These are phyloP conservation scores for Anolis carolinensis DNA, from an alignment of 2,113 vertebrate genomes.

Conservation along the genomic window DNA sequence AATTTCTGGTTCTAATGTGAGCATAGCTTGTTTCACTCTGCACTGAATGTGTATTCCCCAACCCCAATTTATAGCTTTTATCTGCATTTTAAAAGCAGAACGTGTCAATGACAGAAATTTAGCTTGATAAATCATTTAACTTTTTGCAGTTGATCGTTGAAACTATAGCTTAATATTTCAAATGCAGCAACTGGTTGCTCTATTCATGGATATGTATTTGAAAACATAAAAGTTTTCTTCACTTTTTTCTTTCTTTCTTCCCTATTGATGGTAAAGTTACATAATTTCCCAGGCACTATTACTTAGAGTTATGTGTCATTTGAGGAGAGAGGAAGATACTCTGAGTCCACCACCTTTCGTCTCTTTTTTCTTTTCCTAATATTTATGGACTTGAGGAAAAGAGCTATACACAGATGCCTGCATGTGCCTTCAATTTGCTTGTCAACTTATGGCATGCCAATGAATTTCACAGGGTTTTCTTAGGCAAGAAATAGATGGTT, in stretches of 20 bases:
- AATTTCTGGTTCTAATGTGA: constrained; percentile 31
- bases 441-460: too few species aligned
- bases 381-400: background rate
- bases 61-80: constrained; percentile 32
- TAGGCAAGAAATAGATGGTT: too few species aligned
- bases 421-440: too few species aligned
- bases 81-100: constrained; percentile 33
- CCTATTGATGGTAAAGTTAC: background rate
- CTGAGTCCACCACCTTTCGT: background rate
- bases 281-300: too few species aligned
- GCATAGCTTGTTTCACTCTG: constrained; percentile 31
- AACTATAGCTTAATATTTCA: background rate
- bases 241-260: background rate
- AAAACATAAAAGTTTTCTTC: background rate
- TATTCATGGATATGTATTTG: background rate
- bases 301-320: background rate
- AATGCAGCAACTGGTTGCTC: too few species aligned
- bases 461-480: too few species aligned
- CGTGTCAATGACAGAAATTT: constrained; percentile 27
- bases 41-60: background rate
- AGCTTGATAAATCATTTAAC: constrained; percentile 53
- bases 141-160: constrained; percentile 33
- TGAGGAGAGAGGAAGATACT: background rate
- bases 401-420: background rate
- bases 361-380: background rate